These are phyloP conservation scores for Hippocampus barbouri DNA, from an alignment of 2,113 vertebrate genomes.

Conservation along the genomic window DNA sequence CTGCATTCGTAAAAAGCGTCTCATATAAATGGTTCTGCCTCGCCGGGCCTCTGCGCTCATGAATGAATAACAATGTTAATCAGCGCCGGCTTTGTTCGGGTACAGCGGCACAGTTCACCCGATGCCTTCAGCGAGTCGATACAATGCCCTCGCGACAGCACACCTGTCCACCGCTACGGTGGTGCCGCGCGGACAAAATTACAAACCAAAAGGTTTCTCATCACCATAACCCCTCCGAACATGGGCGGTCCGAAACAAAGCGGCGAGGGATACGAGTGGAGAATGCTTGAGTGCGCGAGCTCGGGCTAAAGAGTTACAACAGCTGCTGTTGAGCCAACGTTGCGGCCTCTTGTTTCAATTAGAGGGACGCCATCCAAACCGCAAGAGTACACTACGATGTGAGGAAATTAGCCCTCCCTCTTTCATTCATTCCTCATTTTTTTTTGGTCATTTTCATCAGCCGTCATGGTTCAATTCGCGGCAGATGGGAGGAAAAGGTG, in stretches of 20 bases:
- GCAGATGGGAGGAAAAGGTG: no score
- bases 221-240: slow-evolving; percentile 11
- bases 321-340: slow-evolving; percentile 26
- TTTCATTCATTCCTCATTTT: slow-evolving; percentile 10
- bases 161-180: slow-evolving; percentile 23
- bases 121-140: slow-evolving; percentile 39
- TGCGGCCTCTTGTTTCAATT: slow-evolving; percentile 53
- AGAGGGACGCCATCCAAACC: slow-evolving; percentile 17
- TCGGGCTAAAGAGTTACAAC: slow-evolving; percentile 42
- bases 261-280: slow-evolving; percentile 11
- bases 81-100: slow-evolving; percentile 41
- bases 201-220: slow-evolving; percentile 24
- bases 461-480: background rate
- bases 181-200: slow-evolving; percentile 7
- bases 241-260: slow-evolving; percentile 31
- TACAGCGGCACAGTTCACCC: slow-evolving; percentile 33
- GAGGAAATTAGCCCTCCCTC: slow-evolving; percentile 5
- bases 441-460: background rate
- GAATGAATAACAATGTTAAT: slow-evolving; percentile 64
- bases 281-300: slow-evolving; percentile 26
- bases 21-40: slow-evolving; percentile 53
- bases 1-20: slow-evolving; percentile 52
- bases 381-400: slow-evolving; percentile 23
- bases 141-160: slow-evolving; percentile 13
- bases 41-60: slow-evolving; percentile 34